phyloP scores from a whole-genome alignment of 2,113 vertebrate genomes.

The Myiagra hebetior region DNA sequence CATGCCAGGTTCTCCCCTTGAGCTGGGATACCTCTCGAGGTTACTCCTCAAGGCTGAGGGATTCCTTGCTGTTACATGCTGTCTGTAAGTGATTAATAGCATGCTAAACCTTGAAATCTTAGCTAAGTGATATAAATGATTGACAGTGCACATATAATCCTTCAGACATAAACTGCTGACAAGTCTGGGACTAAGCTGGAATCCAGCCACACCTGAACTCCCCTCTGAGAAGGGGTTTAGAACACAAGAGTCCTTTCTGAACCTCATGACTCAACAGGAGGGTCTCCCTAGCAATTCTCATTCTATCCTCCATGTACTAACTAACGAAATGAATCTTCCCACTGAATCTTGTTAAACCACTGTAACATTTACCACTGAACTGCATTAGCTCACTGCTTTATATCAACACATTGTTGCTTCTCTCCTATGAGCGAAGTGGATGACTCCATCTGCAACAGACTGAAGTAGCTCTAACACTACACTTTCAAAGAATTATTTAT shows the following conservation, averaged over 20 bases:
- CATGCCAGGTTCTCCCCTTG: neutral
- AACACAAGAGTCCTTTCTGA: neutral
- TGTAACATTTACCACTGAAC: neutral
- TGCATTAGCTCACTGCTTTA: neutral
- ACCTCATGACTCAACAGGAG: neutral
- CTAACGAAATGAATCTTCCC: neutral
- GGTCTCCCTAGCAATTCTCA: neutral
- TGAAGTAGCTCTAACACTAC: neutral
- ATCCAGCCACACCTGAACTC: neutral
- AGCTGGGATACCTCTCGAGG: neutral
- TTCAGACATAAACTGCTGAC: neutral
- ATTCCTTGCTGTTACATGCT: neutral
- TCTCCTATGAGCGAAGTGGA: neutral
- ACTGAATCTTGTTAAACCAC: neutral
- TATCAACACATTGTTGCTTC: neutral
- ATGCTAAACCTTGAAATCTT: neutral
- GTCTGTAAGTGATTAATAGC: neutral
- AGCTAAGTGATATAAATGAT: neutral
- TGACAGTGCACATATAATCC: neutral
- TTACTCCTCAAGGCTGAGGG: neutral
- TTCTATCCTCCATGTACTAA: neutral
- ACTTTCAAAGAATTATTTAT: neutral
- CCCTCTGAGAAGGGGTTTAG: neutral
- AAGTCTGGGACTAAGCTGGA: neutral
- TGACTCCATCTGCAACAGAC: neutral